These are phyloP conservation scores for Morelia viridis DNA, from an alignment of 2,797 vertebrate genomes.

Conservation along the genomic window DNA sequence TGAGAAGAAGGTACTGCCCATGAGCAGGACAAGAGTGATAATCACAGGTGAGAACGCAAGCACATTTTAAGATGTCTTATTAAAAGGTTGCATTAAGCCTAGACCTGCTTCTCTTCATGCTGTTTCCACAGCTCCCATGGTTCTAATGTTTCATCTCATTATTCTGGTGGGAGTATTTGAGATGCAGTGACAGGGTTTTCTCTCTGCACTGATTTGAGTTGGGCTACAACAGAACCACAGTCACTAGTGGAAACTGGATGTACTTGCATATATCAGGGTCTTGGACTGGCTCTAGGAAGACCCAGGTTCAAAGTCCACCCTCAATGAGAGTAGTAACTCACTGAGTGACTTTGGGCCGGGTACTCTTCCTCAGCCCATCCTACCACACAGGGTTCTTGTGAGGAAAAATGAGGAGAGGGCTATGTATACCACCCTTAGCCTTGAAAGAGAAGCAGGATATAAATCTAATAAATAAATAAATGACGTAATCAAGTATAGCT, in stretches of 20 bases:
- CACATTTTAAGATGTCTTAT: too few relatives aligned
- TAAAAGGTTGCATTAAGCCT: too few relatives aligned
- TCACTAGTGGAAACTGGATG: too few relatives aligned
- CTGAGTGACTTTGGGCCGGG: background rate
- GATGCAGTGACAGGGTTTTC: too few relatives aligned
- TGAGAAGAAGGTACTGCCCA: accelerated
- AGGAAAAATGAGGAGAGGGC: background rate
- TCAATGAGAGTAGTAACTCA: background rate
- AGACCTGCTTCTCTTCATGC: background rate
- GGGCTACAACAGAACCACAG: too few relatives aligned
- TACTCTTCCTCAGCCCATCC: background rate
- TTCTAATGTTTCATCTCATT: too few relatives aligned
- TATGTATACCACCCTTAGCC: background rate
- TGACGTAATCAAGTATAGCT: background rate
- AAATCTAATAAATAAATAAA: background rate
- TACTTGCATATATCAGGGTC: too few relatives aligned
- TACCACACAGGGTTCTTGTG: background rate
- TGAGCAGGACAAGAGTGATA: background rate
- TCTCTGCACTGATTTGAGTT: too few relatives aligned
- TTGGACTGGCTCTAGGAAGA: too few relatives aligned
- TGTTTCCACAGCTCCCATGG: background rate
- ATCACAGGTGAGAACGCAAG: background rate
- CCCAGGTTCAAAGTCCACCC: too few relatives aligned
- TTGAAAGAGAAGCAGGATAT: background rate
- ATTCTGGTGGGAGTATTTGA: too few relatives aligned